phyloP scores from a whole-genome alignment of 1,140 invertebrate species.

The Macrobrachium nipponense region DNA sequence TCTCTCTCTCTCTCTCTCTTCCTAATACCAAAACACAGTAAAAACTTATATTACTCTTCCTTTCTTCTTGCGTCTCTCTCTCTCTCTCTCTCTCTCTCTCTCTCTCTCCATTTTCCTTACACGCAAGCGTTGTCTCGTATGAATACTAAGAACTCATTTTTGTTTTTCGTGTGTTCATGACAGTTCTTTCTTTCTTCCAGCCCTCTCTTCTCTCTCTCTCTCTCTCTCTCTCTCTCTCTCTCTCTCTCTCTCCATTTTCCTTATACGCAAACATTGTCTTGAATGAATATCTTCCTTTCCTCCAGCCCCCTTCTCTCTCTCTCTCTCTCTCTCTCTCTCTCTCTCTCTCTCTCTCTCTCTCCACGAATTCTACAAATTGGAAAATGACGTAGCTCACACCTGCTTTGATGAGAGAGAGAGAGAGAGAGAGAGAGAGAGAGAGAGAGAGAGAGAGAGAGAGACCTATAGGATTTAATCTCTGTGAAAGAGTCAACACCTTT shows the following conservation, averaged over 20 bases:
- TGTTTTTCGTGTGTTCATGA: too few species aligned
- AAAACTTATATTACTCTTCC: background rate
- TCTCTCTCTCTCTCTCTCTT: background rate
- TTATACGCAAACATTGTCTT: background rate
- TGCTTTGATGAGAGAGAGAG: too few species aligned
- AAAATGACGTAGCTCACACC: too few species aligned
- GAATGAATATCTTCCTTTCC: background rate
- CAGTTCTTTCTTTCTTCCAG: background rate
- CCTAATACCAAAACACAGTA: background rate
- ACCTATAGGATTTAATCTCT: too few species aligned
- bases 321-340: background rate
- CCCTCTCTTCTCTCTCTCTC: background rate
- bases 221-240: background rate
- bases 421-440: too few species aligned
- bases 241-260: background rate
- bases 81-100: background rate
- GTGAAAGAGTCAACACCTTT: too few species aligned
- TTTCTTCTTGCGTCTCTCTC: background rate
- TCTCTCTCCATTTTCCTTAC: too few species aligned
- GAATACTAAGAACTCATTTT: too few species aligned
- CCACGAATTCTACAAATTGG: too few species aligned
- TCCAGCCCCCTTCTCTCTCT: background rate
- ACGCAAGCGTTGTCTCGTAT: too few species aligned
- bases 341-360: too few species aligned
- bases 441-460: too few species aligned